phyloP scores from a whole-genome alignment of 2,888 invertebrate genomes.

The Dorcus parallelipipedus region DNA sequence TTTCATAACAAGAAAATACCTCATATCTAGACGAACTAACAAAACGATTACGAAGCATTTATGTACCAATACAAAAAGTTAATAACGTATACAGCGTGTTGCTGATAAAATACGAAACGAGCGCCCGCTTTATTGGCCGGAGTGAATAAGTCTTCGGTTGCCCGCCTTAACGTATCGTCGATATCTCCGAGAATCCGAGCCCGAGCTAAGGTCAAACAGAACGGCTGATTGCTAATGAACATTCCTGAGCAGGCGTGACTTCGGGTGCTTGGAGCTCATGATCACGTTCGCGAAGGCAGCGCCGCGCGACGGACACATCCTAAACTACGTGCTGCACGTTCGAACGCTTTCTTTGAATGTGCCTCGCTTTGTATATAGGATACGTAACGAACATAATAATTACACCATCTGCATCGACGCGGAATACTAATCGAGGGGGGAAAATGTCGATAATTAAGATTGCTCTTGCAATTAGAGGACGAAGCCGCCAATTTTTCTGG shows the following conservation, averaged over 20 bases:
- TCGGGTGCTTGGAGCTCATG: slow-evolving; percentile 16
- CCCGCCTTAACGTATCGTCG: slow-evolving; percentile 4
- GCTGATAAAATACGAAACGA: slow-evolving; percentile 4
- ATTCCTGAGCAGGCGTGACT: slow-evolving; percentile 32
- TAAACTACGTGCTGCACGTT: slow-evolving; percentile 13
- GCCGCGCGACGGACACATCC: slow-evolving; percentile 12
- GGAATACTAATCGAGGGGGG: not conserved
- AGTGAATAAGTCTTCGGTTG: slow-evolving; percentile 7
- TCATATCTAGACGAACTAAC: not conserved
- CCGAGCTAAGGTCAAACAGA: slow-evolving; percentile 30
- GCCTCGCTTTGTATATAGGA: not conserved
- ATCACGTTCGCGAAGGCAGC: slow-evolving; percentile 16
- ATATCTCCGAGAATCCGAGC: slow-evolving; percentile 1
- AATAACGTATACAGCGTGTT: slow-evolving; percentile 3
- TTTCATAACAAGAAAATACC: not conserved
- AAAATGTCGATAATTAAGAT: not conserved
- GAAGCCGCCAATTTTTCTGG: no score
- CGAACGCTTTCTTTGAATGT: slow-evolving; percentile 4
- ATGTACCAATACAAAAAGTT: not conserved
- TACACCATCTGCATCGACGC: not conserved
- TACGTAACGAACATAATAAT: slow-evolving; percentile 1
- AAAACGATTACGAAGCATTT: slow-evolving; percentile 2
- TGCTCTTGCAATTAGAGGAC: no score
- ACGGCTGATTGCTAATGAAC: slow-evolving; percentile 35
- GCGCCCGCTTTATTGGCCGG: not conserved